phyloP scores from a whole-genome alignment of 2,888 invertebrate genomes.

The Unio pictorum region DNA sequence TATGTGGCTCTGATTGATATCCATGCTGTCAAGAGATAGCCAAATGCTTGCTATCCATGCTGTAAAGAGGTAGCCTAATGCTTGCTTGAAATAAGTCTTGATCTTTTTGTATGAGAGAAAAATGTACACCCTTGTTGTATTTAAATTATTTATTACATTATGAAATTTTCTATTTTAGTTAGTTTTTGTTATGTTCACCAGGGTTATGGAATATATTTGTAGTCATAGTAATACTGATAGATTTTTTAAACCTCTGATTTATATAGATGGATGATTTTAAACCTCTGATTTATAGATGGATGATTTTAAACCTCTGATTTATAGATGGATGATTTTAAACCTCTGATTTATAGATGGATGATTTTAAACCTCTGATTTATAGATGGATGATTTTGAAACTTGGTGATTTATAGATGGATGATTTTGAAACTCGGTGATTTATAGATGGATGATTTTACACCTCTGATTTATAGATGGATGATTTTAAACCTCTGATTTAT shows the following conservation, averaged over 20 bases:
- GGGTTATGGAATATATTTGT: too few species aligned
- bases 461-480: slow-evolving; percentile 71
- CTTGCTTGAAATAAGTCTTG: too few species aligned
- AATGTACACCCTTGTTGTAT: too few species aligned
- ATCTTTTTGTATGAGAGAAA: too few species aligned
- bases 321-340: slow-evolving; percentile 74
- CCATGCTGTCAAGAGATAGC: too few species aligned
- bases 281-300: slow-evolving; percentile 49
- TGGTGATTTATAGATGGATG: slow-evolving; percentile 71
- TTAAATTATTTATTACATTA: too few species aligned
- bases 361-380: slow-evolving; percentile 67
- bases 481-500: slow-evolving; percentile 67
- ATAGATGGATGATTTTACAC: slow-evolving; percentile 74
- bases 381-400: slow-evolving; percentile 74
- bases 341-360: slow-evolving; percentile 71
- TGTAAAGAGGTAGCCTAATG: too few species aligned
- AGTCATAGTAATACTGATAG: background rate
- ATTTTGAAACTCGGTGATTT: slow-evolving; percentile 69
- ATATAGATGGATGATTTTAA: slow-evolving; percentile 74
- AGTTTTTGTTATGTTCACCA: too few species aligned
- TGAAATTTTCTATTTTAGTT: too few species aligned
- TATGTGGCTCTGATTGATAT: too few species aligned
- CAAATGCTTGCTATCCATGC: too few species aligned
- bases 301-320: slow-evolving; percentile 73
- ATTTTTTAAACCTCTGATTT: background rate